These are phyloP conservation scores for Shinisaurus crocodilurus DNA, from an alignment of 2,113 vertebrate genomes.

Conservation along the genomic window DNA sequence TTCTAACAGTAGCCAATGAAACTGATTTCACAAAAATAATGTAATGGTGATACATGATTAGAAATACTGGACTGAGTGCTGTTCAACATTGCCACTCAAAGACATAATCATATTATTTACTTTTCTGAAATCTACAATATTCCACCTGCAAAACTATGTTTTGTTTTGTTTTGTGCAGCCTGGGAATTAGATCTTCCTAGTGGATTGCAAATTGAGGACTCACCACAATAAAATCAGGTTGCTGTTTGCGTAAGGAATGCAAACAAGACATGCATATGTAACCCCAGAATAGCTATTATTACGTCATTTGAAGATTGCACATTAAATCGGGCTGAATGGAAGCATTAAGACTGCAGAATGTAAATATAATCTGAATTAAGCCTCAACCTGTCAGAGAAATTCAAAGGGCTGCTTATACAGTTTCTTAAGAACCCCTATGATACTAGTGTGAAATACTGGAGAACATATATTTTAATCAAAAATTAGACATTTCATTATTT, in stretches of 20 bases:
- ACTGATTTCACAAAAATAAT: neutral
- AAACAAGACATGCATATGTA: neutral
- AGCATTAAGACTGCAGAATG: neutral
- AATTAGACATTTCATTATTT: neutral
- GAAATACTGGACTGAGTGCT: neutral
- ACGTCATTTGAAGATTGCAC: neutral
- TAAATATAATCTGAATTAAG: neutral
- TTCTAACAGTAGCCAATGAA: neutral
- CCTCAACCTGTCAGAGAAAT: neutral
- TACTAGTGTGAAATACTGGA: neutral
- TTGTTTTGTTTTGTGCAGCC: neutral
- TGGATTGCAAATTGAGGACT: neutral
- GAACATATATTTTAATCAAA: neutral
- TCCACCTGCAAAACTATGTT: neutral
- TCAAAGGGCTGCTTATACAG: neutral
- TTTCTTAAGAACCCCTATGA: neutral
- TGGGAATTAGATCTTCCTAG: neutral
- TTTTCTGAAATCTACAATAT: neutral
- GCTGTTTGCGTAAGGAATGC: neutral
- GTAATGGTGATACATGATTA: neutral
- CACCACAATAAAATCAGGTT: neutral
- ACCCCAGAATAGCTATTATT: conserved; percentile 2
- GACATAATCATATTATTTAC: neutral
- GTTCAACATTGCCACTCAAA: neutral
- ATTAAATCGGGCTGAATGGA: neutral